Evolutionary conservation across 2,797 vertebrate genomes (phyloP), one percentile per base, ranked within the genome.

Genomic region (Denticeps clupeoides): DNA sequence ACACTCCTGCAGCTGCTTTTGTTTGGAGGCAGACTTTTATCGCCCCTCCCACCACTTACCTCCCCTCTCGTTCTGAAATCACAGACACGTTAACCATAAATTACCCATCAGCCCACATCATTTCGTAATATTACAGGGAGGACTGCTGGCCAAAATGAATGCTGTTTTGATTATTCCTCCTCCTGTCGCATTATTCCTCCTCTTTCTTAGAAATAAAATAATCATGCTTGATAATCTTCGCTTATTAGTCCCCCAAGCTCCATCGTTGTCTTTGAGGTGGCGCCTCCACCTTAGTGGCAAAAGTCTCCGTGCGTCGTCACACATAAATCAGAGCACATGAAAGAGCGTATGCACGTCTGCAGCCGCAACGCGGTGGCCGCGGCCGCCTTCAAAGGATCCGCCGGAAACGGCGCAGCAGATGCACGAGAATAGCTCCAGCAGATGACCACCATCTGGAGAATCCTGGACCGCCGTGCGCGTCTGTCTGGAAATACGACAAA

Each of bases 371-470:
- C 32, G 1, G 45, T 35, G 49, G 48, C 50, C 40, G 40, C 23
- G 41, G 28, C 44, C 18, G 19, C 51, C 64, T 43, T 64, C 59
- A 61, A 63, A 56, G 45, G 51, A 60, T 51, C 45, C 58, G 55
- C 29, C 62, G 64, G 67, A 77, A 77, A 63, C 68, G 61, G 64
- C 70, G 64, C 71, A 78, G 73, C 72, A 68, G 64, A 74, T 70
- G 68, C 80, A 82, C 66, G 69, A 74, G 79, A 70, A 77, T 75
- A 70, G 60, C 69, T 63, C 33, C 54, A 83, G 70, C 78, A 88
- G 86, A 85, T 79, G 82, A 80, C 65, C 63, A 63, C 87, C 87
- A 89, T 89, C 87, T 90, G 87, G 43, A 59, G 51, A 21, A 38
- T 18, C 15, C 7, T 7, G 32, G 13, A 7, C 1, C 2, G 4